Conservation (phyloP, 2,888 invertebrate genomes). For the Sussaba pulchella region DNA sequence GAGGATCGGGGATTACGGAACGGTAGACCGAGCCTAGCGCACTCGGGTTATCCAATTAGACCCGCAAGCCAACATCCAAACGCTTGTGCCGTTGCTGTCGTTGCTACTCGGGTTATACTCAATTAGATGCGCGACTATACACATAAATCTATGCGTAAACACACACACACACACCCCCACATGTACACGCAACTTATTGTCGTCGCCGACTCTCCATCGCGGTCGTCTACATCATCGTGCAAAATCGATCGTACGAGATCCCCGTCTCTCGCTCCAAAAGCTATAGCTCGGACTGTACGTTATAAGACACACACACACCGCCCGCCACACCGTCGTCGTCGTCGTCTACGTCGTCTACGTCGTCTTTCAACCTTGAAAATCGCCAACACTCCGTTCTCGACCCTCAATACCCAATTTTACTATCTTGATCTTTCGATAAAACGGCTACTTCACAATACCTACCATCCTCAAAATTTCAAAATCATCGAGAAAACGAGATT, state of each 20-base stretch:
- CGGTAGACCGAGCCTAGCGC: conserved; percentile 2
- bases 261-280: conserved; percentile 16
- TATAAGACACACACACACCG: background rate
- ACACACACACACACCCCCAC: too few relatives aligned
- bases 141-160: too few relatives aligned
- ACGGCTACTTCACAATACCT: background rate
- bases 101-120: conserved; percentile 39
- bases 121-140: conserved; percentile 22
- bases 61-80: conserved; percentile 21
- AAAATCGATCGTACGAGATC: conserved; percentile 37
- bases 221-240: conserved; percentile 12
- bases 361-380: too few relatives aligned
- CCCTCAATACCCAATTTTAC: background rate
- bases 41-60: conserved; percentile 48
- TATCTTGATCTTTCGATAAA: conserved; percentile 15
- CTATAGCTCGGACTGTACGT: conserved; percentile 1
- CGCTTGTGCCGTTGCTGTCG: conserved; percentile 38
- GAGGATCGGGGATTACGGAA: conserved; percentile 1
- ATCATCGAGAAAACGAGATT: conserved; percentile 15
- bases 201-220: conserved; percentile 11
- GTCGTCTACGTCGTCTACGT: too few relatives aligned
- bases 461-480: background rate
- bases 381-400: too few relatives aligned
- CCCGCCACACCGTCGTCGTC: background rate
- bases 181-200: conserved; percentile 20